Percentiles rank a stretch among this genome's conserved stretches.
phyloP scores from a whole-genome alignment of 2,113 vertebrate genomes.

The Gasterosteus nipponicus region DNA sequence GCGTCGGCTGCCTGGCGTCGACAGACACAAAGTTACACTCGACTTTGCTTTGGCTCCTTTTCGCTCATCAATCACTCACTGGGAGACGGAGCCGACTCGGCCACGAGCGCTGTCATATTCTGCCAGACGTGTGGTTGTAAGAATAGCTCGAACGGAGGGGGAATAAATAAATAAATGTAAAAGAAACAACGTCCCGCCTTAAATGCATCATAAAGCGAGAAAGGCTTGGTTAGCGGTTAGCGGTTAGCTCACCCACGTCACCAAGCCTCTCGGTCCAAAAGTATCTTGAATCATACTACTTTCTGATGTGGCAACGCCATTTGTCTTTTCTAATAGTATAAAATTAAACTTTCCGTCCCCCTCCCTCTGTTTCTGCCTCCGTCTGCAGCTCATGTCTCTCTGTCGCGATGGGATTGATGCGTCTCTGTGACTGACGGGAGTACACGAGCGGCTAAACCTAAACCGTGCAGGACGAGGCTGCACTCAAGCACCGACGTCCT shows the following conservation, averaged over 20 bases:
- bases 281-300: background rate
- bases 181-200: too few species aligned
- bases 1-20: slow-evolving; percentile 32
- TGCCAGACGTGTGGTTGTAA: slow-evolving; percentile 17
- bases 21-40: slow-evolving; percentile 32
- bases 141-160: background rate
- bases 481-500: too few species aligned
- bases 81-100: slow-evolving; percentile 8
- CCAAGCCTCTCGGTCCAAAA: background rate
- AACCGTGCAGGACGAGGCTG: slow-evolving; percentile 57
- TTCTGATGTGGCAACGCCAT: background rate
- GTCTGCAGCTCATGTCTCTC: slow-evolving; percentile 19
- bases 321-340: background rate
- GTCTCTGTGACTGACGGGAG: slow-evolving; percentile 65
- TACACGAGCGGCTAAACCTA: slow-evolving; percentile 57
- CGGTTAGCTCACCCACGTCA: background rate
- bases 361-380: background rate
- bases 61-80: slow-evolving; percentile 20
- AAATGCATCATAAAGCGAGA: background rate
- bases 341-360: background rate
- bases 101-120: slow-evolving; percentile 27
- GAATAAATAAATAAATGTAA: too few species aligned
- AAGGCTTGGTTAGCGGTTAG: background rate
- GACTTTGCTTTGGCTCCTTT: slow-evolving; percentile 33
- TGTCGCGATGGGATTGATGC: slow-evolving; percentile 56